Evolutionary conservation across 2,797 vertebrate species (phyloP), one percentile per base, ranked within the genome.

Genomic region (Dipus sagitta): DNA sequence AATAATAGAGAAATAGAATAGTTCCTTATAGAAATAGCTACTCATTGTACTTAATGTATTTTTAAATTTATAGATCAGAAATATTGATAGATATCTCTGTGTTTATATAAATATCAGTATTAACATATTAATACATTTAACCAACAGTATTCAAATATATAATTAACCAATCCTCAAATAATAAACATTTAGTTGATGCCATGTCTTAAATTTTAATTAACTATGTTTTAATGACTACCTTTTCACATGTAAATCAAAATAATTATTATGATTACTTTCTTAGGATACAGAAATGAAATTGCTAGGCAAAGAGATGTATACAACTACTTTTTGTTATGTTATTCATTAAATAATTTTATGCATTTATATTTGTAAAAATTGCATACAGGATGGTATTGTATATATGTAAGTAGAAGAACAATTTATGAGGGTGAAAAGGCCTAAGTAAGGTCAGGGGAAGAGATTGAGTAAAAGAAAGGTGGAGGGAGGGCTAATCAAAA

Each of bases 21-120:
- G 78, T 89, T 70, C n/a, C 20, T 86, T 62, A 62, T 54, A 71
- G 32, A 94, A 81, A 88, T 85, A 24, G 18, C 14, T 91, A 52
- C 24, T 70, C 67, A 80, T 65, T 65, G 68, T 62, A 75, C 11
- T 75, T 86, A 34, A 28, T 75, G 23, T 38, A 30, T 30, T 81
- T 95, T 90, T 42, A 80, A 88, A 90, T 80, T 83, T 32, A 34
- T 80, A 80, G 79, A 54, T 28, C 74, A 52, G 82, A 85, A 21
- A 70, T 90, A 47, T 85, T 88, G 64, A 30, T 65, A 88, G 82
- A 74, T 74, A 20, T 84, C 42, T 60, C 71, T 74, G 38, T 85
- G 2, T 75, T n/a, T 77, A 28, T 77, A 17, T 65, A 78, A 89
- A 34, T n/a, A 71, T 82, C 42, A 32, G 9, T 47, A 71, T 82